These are phyloP conservation scores for Agrotis exclamationis DNA, from an alignment of 2,888 invertebrate genomes.

Conservation along the genomic window DNA sequence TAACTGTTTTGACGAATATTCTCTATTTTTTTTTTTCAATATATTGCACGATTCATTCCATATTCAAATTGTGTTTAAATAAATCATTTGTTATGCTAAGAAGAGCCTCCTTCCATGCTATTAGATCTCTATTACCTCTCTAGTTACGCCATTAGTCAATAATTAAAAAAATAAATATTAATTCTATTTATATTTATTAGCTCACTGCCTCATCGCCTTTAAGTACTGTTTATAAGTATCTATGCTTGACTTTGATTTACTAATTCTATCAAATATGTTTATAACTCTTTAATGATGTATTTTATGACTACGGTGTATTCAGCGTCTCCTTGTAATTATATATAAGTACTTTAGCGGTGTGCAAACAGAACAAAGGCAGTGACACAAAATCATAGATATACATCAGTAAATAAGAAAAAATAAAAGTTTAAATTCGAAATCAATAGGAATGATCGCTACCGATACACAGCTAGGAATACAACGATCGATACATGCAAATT, in stretches of 20 bases:
- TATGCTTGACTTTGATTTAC: background rate
- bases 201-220: conserved; percentile 58
- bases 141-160: conserved; percentile 50
- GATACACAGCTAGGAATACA: conserved; percentile 76
- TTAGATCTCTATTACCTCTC: conserved; percentile 7
- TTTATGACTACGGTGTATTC: conserved; percentile 2
- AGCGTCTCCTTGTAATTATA: conserved; percentile 17
- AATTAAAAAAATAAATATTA: conserved; percentile 54
- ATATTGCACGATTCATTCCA: background rate
- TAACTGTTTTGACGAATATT: background rate
- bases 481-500: conserved; percentile 78
- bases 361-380: conserved; percentile 71
- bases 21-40: background rate
- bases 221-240: conserved; percentile 64
- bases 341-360: conserved; percentile 64
- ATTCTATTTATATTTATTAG: conserved; percentile 41
- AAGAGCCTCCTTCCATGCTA: background rate
- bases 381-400: conserved; percentile 66
- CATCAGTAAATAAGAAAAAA: conserved; percentile 69
- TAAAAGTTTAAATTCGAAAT: conserved; percentile 83
- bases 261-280: conserved; percentile 2
- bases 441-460: conserved; percentile 84
- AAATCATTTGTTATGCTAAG: background rate
- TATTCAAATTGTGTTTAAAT: background rate
- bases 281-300: conserved; percentile 12